Evolutionary conservation across 1,140 invertebrate genomes (phyloP), one percentile per base, ranked within the genome.

Genomic region (Philaenus spumarius): DNA sequence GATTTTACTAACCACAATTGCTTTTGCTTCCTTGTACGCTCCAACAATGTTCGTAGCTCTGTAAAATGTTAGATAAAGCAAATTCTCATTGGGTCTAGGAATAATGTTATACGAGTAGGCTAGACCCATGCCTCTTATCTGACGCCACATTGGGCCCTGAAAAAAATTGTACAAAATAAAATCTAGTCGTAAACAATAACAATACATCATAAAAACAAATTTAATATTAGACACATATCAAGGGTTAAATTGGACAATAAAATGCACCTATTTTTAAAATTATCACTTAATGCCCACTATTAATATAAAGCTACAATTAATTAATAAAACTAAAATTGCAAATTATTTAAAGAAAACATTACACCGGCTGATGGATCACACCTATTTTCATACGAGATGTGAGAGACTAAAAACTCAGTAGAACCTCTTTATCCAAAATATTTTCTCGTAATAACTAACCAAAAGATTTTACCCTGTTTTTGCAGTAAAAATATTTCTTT

Each of bases 131-230:
- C 92, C 92, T 67, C 92, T 77, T 58, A 95, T 85, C 68, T 86
- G 79, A 56, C 81, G 81, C 89, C 90, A 95, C 80, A 95, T 82
- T 26, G 92, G 91, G 34, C 93, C 92, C 83, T 90, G 66, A 4
- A 62, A 63, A 62, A 61, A 59, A 62, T 30, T 30, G 3, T 30
- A 46, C 22, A 65, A 62, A 58, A 17, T 37, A 20, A 54, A 23
- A 52, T 3, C 7, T 34, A 26, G 30, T 24, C 7, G 11, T 9
- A 5, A 14, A 52, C n/a, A 17, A 17, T 17, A 45, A 39, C 35
- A 39, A n/a, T 39, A 39, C 9, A 11, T 39, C n/a, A 39, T n/a
- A 61, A 19, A 12, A 37, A n/a, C 9, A 24, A 52, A 14, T 19
- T 9, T 46, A 46, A 35, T 7, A 51, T 30, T 51, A 6, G 19